Base-by-base conservation (phyloP, 2,888 invertebrate species). In the Pantelozetes paolii region DNA sequence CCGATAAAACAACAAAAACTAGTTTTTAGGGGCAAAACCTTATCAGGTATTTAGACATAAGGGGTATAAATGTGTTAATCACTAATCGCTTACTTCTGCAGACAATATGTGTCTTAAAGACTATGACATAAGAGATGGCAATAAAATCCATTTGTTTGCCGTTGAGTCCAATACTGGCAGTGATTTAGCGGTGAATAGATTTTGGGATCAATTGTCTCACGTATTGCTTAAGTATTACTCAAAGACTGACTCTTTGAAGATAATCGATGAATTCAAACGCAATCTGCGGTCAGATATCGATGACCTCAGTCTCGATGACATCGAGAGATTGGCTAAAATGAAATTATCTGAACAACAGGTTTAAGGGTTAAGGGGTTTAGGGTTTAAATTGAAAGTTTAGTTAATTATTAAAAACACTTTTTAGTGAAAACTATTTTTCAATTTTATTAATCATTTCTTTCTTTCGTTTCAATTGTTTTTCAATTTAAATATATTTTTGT, bases 1-100 rank as follows among this genome's bases (percentile, higher is more conserved):
- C 79, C 79, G 26, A 78, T 79, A 40, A 77, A 77, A 71, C 77
- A 78, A 62, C 79, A 79, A 71, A 75, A 77, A 59, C 76, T 79
- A 30, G 76, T 79, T 23, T 79, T 78, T 40, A 77, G 76, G 73
- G 79, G 79, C 50, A 78, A 78, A 75, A 78, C 78, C 20, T 75
- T 79, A 26, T 75, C 78, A 57, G 78, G 79, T 78, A 70, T 32
- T 45, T 20, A 57, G 8, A 26, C 28, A 59, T n/a, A n/a, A 40
- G 28, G n/a, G n/a, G n/a, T n/a, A n/a, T n/a, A n/a, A n/a, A n/a
- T n/a, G n/a, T n/a, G n/a, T n/a, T n/a, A n/a, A n/a, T n/a, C n/a
- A n/a, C n/a, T n/a, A n/a, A n/a, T n/a, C n/a, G n/a, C 28, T 20
- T 30, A 26, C 11, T 36, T 69, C 13, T 32, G 42, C 54, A 78